Base-by-base conservation (phyloP, 2,888 invertebrate species). In the Torymus tubicola region DNA sequence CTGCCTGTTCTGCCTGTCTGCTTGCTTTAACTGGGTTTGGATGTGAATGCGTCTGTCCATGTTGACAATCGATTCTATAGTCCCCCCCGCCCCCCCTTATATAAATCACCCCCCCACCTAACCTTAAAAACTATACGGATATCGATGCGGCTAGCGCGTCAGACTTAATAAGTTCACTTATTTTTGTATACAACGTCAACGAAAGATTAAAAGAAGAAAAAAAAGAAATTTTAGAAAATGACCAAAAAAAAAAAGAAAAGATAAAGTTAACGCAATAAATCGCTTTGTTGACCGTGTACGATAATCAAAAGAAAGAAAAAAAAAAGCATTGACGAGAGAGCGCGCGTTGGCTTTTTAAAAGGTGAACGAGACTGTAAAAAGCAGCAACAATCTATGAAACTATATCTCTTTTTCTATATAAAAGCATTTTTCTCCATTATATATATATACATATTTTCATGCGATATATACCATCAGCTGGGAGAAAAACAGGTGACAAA, bases 1-100 rank as follows among this genome's bases (percentile, higher is more conserved):
- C 53, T 78, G 78, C 70, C 78, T 81, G 73, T 74, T 82, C 78
- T 83, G 78, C 72, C 61, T 85, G 83, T 80, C 75, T 80, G 84
- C 82, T 83, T 85, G 86, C 84, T 81, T 82, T 83, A 83, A 83
- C 80, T 83, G 86, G 75, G 80, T 84, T 82, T 83, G 80, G 73
- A 84, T 84, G 84, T 83, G 81, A 83, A 83, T 82, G 84, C 83
- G 84, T 82, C 81, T 82, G 80, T 83, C 82, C 80, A 75, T 76
- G 60, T 83, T 78, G 68, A 76, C 71, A 79, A 79, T 81, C 76
- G 76, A 74, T 58, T 82, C 42, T 65, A 21, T n/a, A n/a, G n/a
- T n/a, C 8, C 42, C 42, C 42, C 31, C 42, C 8, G 8, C 0
- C 64, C 69, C 65, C 8, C 18, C 53, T 76, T 58, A 52, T 64